These are phyloP conservation scores for Steinernema scapterisci DNA, from an alignment of 2,888 invertebrate genomes.

Conservation along the genomic window DNA sequence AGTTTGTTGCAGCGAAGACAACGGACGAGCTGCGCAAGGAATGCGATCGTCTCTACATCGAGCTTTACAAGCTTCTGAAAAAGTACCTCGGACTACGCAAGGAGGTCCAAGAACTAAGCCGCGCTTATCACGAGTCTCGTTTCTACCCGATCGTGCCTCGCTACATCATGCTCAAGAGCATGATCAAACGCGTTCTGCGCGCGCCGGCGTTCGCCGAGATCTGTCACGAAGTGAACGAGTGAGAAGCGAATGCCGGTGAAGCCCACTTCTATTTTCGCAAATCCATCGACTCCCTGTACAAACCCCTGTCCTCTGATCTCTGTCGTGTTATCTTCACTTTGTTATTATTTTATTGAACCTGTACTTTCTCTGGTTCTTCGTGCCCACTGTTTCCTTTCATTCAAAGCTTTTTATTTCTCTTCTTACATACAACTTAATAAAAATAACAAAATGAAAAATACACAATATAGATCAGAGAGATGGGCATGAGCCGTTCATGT, in stretches of 20 bases:
- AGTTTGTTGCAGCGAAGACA: conserved; percentile 82
- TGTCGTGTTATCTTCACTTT: neutral
- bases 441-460: neutral
- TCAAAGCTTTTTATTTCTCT: neutral
- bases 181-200: conserved; percentile 93
- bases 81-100: conserved; percentile 87
- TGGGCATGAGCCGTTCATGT: conserved; percentile 10
- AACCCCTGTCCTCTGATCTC: neutral
- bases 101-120: conserved; percentile 70
- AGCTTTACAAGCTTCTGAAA: conserved; percentile 86
- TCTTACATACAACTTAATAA: neutral
- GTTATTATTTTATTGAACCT: conserved; percentile 9
- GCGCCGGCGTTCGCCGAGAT: conserved; percentile 97
- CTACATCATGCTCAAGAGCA: conserved; percentile 92
- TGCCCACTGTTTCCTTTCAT: neutral
- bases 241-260: conserved; percentile 9
- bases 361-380: neutral
- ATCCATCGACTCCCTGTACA: neutral
- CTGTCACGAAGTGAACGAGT: conserved; percentile 82
- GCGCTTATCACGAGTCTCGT: conserved; percentile 57
- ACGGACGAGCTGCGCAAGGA: conserved; percentile 88
- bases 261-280: neutral
- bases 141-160: conserved; percentile 71
- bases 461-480: neutral
- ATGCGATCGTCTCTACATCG: conserved; percentile 91